phyloP scores from a whole-genome alignment of 2,113 vertebrate species.

The Zonotrichia leucophrys region DNA sequence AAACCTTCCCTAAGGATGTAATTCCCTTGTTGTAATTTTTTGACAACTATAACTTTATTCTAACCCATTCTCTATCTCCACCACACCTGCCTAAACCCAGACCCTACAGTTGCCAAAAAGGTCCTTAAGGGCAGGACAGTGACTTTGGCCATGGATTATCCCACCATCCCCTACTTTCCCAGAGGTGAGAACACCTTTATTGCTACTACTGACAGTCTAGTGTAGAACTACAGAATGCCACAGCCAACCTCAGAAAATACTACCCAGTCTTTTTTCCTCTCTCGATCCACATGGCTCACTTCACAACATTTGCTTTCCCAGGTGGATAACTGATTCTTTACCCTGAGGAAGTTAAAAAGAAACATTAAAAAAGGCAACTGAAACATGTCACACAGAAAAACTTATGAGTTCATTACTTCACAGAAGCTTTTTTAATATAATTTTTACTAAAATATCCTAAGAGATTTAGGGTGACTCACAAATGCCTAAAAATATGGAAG shows the following conservation, averaged over 20 bases:
- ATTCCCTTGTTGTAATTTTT: not conserved
- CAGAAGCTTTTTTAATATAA: not conserved
- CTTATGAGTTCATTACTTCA: not conserved
- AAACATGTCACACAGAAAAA: not conserved
- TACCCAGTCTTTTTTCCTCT: not conserved
- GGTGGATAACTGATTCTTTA: not conserved
- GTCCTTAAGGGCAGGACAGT: not conserved
- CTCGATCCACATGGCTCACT: not conserved
- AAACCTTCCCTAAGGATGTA: not conserved
- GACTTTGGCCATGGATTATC: not conserved
- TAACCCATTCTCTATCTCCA: not conserved
- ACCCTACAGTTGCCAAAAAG: not conserved
- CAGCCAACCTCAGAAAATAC: not conserved
- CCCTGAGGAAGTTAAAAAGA: not conserved
- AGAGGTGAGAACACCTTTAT: not conserved
- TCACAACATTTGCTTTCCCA: not conserved
- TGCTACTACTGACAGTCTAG: not conserved
- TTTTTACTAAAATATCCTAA: conserved; percentile 26
- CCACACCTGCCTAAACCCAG: not conserved
- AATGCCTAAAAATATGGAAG: conserved; percentile 10
- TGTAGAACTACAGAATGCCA: not conserved
- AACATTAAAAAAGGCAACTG: not conserved
- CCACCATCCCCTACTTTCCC: not conserved
- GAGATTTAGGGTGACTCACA: conserved; percentile 40
- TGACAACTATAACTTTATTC: not conserved